A percentile compares a stretch with the other conserved stretches of the same genome.
Conservation (phyloP, 1,140 invertebrate species). For the Probaryconus sp. region DNA sequence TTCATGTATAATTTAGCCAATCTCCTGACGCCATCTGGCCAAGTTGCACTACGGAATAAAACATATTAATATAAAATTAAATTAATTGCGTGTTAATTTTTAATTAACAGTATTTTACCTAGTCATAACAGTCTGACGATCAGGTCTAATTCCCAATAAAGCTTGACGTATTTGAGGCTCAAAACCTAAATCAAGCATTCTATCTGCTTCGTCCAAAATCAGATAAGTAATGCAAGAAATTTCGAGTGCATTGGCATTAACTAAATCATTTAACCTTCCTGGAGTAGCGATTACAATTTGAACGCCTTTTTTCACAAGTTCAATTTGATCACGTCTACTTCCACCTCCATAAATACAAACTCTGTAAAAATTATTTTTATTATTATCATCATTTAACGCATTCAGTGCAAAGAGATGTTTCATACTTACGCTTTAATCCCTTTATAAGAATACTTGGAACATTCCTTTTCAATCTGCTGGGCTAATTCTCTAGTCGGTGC, state of each 20-base stretch:
- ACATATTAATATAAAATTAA: too few relatives aligned
- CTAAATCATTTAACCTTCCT: conserved; percentile 91
- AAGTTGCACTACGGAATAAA: conserved; percentile 85
- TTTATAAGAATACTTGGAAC: conserved; percentile 90
- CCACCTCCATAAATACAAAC: conserved; percentile 94
- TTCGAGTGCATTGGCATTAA: conserved; percentile 82
- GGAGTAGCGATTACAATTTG: conserved; percentile 95
- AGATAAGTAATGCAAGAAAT: conserved; percentile 89
- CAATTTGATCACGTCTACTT: conserved; percentile 86
- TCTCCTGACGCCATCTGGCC: conserved; percentile 89
- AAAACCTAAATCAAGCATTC: conserved; percentile 93
- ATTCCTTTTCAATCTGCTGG: conserved; percentile 93
- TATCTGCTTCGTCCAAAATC: conserved; percentile 94
- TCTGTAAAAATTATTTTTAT: conserved; percentile 70
- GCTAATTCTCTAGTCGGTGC: conserved; percentile 95
- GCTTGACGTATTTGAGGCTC: conserved; percentile 92
- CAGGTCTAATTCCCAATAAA: conserved; percentile 86
- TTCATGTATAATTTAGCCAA: conserved; percentile 91
- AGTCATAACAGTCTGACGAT: conserved; percentile 92
- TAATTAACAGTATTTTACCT: conserved; percentile 73
- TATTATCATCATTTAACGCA: neutral
- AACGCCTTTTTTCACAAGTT: conserved; percentile 83
- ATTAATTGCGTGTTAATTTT: conserved; percentile 12
- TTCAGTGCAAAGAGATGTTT: too few relatives aligned
- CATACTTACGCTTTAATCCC: conserved; percentile 87